Evolutionary conservation across 2,113 vertebrate genomes (phyloP).

Genomic region (Psettodes erumei): DNA sequence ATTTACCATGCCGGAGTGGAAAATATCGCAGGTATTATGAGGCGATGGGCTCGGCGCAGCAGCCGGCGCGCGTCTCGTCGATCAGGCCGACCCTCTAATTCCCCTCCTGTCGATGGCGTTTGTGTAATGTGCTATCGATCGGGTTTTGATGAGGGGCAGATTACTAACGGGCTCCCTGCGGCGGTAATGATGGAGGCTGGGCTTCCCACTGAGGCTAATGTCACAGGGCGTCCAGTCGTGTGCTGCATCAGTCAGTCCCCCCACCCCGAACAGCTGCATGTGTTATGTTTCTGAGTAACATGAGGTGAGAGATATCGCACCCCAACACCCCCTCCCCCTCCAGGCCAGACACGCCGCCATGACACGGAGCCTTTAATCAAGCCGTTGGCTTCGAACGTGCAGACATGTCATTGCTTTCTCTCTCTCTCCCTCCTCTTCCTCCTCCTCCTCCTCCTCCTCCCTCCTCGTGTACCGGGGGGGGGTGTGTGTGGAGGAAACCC

Average conservation of each 20-base stretch:
- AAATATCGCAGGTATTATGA: slow-evolving; percentile 17
- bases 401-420: slow-evolving; percentile 34
- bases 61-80: slow-evolving; percentile 33
- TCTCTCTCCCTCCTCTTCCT: slow-evolving; percentile 34
- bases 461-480: slow-evolving; percentile 61
- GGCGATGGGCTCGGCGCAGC: slow-evolving; percentile 6
- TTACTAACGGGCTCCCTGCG: slow-evolving; percentile 63
- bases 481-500: slow-evolving; percentile 58
- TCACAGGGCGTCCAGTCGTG: slow-evolving; percentile 38
- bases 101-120: slow-evolving; percentile 56
- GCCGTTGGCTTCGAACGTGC: slow-evolving; percentile 41
- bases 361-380: slow-evolving; percentile 40
- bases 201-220: slow-evolving; percentile 51
- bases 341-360: background rate
- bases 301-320: slow-evolving; percentile 13
- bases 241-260: slow-evolving; percentile 12
- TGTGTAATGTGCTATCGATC: slow-evolving; percentile 72
- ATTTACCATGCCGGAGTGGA: slow-evolving; percentile 32
- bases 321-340: background rate
- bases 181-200: slow-evolving; percentile 61
- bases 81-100: slow-evolving; percentile 52
- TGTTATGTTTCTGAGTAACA: slow-evolving; percentile 21
- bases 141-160: slow-evolving; percentile 74
- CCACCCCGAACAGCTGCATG: background rate
- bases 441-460: slow-evolving; percentile 73